Conservation (phyloP, 2,797 vertebrate genomes). For the Ctenopoma multispine region DNA sequence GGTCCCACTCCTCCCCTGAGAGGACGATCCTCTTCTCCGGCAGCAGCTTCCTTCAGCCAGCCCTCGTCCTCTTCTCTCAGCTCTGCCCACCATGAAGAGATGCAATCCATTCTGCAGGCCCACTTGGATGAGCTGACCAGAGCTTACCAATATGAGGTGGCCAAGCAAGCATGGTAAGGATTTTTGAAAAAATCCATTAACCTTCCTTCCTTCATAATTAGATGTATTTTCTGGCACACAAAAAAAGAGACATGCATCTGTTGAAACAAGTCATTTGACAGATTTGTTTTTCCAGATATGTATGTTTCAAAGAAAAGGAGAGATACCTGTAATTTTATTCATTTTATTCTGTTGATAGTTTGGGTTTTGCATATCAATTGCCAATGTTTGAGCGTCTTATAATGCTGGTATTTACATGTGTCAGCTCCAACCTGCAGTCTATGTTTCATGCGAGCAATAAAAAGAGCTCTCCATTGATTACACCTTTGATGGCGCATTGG, state of each 20-base stretch:
- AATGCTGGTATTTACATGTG: slow-evolving; percentile 71
- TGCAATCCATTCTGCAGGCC: slow-evolving; percentile 95
- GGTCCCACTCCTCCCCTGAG: slow-evolving; percentile 93
- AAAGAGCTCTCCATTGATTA: slow-evolving; percentile 74
- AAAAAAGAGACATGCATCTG: background rate
- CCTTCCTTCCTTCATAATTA: background rate
- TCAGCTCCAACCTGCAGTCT: slow-evolving; percentile 46
- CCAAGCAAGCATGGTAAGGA: slow-evolving; percentile 93
- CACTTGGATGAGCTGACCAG: slow-evolving; percentile 94
- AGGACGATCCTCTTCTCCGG: slow-evolving; percentile 92
- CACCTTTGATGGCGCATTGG: slow-evolving; percentile 71
- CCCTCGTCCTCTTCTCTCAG: slow-evolving; percentile 92
- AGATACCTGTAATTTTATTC: slow-evolving; percentile 63
- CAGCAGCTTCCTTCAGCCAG: slow-evolving; percentile 88
- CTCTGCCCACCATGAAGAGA: slow-evolving; percentile 94
- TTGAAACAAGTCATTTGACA: slow-evolving; percentile 18
- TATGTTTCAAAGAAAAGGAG: slow-evolving; percentile 38
- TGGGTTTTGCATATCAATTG: slow-evolving; percentile 79
- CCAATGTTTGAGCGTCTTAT: slow-evolving; percentile 53
- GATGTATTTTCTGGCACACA: background rate
- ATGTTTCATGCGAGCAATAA: slow-evolving; percentile 60
- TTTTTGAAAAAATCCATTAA: background rate
- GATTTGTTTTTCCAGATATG: slow-evolving; percentile 27
- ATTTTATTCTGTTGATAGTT: slow-evolving; percentile 56
- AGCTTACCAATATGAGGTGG: slow-evolving; percentile 95